These are phyloP conservation scores for Acronicta leporina DNA, from an alignment of 2,888 invertebrate genomes.

Conservation along the genomic window DNA sequence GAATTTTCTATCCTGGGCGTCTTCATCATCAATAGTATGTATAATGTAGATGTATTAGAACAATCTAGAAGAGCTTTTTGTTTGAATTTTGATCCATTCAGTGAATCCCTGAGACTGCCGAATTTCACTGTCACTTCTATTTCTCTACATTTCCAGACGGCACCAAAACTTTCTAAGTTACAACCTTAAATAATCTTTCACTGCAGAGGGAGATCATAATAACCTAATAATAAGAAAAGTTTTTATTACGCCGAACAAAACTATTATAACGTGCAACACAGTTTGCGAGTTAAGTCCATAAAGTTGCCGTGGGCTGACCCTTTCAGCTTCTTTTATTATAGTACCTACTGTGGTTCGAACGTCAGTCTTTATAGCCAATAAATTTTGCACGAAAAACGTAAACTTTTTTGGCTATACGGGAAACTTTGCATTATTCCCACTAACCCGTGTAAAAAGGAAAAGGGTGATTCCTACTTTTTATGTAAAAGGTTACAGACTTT, in stretches of 20 bases:
- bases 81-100: too few species aligned
- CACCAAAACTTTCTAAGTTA: conserved; percentile 33
- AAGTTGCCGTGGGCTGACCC: conserved; percentile 72
- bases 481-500: conserved; percentile 46
- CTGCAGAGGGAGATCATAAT: conserved; percentile 42
- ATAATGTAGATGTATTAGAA: too few species aligned
- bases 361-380: conserved; percentile 77
- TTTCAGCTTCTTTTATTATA: conserved; percentile 73
- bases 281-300: conserved; percentile 69
- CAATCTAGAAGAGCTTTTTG: too few species aligned
- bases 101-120: too few species aligned
- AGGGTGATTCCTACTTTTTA: conserved; percentile 56
- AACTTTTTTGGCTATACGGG: conserved; percentile 68
- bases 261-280: conserved; percentile 61
- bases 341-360: conserved; percentile 69
- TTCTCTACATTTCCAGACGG: conserved; percentile 3
- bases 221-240: conserved; percentile 57
- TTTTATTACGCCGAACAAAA: conserved; percentile 56
- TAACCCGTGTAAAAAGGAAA: conserved; percentile 55
- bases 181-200: conserved; percentile 22
- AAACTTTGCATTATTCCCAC: conserved; percentile 63
- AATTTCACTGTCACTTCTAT: neutral
- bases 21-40: too few species aligned
- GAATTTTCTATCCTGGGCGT: too few species aligned
- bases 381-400: conserved; percentile 72